These are phyloP conservation scores for Mandrillus leucophaeus DNA, from an alignment of 2,113 vertebrate genomes.

Conservation along the genomic window DNA sequence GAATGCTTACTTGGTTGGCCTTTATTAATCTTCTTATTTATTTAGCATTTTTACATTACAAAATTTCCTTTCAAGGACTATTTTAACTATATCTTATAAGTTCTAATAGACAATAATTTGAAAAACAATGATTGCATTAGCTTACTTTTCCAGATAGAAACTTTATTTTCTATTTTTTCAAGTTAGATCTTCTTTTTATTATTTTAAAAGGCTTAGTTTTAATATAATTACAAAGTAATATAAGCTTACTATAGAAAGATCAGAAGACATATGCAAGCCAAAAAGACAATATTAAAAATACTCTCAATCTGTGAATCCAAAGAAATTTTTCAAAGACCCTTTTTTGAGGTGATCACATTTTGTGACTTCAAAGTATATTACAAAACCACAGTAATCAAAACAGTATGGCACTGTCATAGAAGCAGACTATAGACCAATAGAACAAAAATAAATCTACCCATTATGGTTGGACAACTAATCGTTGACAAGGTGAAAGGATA, in stretches of 20 bases:
- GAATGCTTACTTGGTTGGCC: not conserved
- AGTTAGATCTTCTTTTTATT: not conserved
- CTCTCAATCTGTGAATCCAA: not conserved
- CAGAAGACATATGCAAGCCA: not conserved
- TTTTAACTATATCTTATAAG: not conserved
- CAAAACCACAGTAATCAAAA: not conserved
- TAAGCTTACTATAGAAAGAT: not conserved
- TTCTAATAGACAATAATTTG: not conserved
- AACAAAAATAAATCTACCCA: not conserved
- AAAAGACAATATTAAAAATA: not conserved
- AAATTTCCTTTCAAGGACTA: not conserved
- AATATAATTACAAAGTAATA: not conserved
- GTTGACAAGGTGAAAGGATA: not conserved
- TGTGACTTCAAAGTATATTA: not conserved
- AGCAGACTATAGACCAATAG: not conserved
- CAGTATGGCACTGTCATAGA: not conserved
- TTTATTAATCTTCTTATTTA: not conserved
- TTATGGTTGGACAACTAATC: not conserved
- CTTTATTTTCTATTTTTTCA: not conserved
- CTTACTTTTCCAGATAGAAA: not conserved
- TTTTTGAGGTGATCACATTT: not conserved
- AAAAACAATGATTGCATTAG: not conserved
- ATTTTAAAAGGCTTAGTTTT: not conserved
- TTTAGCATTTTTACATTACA: not conserved
- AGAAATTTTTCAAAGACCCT: not conserved